Conservation (phyloP, 1,140 invertebrate species). For the Calosoma granatense region DNA sequence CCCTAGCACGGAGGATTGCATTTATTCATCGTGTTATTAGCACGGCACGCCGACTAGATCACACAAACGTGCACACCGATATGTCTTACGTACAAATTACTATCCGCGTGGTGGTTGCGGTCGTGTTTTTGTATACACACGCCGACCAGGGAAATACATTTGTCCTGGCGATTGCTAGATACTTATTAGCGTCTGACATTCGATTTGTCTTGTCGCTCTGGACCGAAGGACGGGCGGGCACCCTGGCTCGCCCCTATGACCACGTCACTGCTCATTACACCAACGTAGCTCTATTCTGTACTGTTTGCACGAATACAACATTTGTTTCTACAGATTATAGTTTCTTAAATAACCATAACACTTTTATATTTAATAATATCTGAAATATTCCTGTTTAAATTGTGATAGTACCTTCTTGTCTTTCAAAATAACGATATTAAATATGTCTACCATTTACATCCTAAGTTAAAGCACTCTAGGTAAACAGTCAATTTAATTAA, state of each 20-base stretch:
- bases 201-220: constrained; percentile 36
- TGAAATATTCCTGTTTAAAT: no score
- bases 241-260: background rate
- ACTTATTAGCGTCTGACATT: constrained; percentile 38
- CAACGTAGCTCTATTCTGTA: background rate
- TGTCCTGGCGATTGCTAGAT: constrained; percentile 34
- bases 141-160: constrained; percentile 30
- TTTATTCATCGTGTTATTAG: constrained; percentile 6
- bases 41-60: background rate
- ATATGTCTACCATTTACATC: no score
- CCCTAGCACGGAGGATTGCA: background rate
- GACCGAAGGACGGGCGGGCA: constrained; percentile 29
- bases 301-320: no score
- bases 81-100: background rate
- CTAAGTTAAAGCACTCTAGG: no score
- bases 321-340: no score
- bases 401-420: no score
- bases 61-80: background rate
- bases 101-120: background rate
- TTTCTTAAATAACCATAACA: no score
- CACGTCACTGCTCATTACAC: background rate
- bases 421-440: no score
- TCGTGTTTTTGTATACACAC: background rate
- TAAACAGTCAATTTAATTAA: no score
- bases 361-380: no score